Conservation (phyloP, 1,140 invertebrate genomes). For the Yoshiicerus persimilis region DNA sequence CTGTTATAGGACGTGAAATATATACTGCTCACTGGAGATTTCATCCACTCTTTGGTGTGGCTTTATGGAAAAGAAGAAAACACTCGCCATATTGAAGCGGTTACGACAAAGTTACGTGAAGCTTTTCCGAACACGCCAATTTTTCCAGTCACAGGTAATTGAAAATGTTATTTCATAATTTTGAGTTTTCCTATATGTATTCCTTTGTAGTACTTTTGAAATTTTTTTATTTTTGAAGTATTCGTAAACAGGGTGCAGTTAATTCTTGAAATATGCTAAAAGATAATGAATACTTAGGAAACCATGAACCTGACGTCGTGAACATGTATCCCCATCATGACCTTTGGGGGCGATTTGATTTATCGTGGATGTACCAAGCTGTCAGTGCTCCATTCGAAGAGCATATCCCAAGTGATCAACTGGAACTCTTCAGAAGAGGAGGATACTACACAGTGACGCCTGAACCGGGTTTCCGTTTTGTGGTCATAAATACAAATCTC, state of each 20-base stretch:
- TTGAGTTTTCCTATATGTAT: too few relatives aligned
- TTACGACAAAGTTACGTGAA: conserved; percentile 56
- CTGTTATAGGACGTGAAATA: conserved; percentile 58
- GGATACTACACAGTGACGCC: conserved; percentile 60
- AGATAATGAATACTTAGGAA: too few relatives aligned
- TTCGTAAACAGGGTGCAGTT: too few relatives aligned
- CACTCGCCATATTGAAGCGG: conserved; percentile 54
- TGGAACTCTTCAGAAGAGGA: conserved; percentile 54
- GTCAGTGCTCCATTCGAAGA: background rate
- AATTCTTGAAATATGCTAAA: too few relatives aligned
- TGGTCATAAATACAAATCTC: conserved; percentile 61
- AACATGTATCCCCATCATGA: conserved; percentile 35
- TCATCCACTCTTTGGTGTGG: conserved; percentile 59
- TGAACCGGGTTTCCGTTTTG: conserved; percentile 57
- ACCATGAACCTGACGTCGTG: conserved; percentile 62
- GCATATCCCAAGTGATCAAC: background rate
- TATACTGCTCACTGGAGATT: conserved; percentile 67
- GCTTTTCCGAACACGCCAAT: conserved; percentile 62
- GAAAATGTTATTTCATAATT: too few relatives aligned
- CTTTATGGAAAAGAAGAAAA: conserved; percentile 52
- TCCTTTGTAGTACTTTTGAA: too few relatives aligned
- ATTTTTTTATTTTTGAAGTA: too few relatives aligned
- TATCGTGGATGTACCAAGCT: conserved; percentile 31
- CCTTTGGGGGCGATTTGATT: background rate
- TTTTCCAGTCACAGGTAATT: conserved; percentile 63